Base-by-base conservation (phyloP, 2,888 invertebrate genomes). In the Lycaena phlaeas region DNA sequence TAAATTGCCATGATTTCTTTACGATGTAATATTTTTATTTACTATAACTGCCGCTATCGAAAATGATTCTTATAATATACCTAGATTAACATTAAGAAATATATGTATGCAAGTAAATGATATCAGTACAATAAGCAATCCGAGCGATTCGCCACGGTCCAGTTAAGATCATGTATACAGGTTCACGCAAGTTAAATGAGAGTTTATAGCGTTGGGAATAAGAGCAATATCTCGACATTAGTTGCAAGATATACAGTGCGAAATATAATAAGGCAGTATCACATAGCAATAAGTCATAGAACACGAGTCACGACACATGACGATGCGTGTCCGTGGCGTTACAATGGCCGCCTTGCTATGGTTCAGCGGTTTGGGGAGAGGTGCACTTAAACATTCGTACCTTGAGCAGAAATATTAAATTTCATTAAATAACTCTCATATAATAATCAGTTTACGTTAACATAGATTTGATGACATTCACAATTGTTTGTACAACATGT, bases 201-300 rank as follows among this genome's bases (percentile, higher is more conserved):
- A 22, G 18, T 4, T 12, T 22, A 34, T 4, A 34, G 7, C 12
- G 1, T n/a, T 11, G 11, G 22, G 10, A 22, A 22, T 34, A 34
- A n/a, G 22, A 18, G 7, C 22, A 12, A 2, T 22, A 34, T 34
- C 9, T 4, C 4, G 9, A 15, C 9, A 18, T 12, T 12, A 22
- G 11, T 22, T 34, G 22, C 7, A 65, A 63, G 57, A 51, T 11
- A 17, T 34, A 7, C 54, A 48, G 46, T 43, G 48, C 59, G 71
- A 67, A 70, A 77, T 64, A 59, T 51, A 70, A 78, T 71, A 70
- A 59, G 51, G 51, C 46, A 48, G 68, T 76, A 62, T 78, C 72
- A 56, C 59, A 61, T 75, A 52, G 66, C 68, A 62, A 66, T 72
- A 68, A 71, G 73, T 68, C 72, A 75, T 65, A 63, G 50, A 69